Conservation (phyloP, 2,797 vertebrate genomes). For the Rousettus madagascariensis region DNA sequence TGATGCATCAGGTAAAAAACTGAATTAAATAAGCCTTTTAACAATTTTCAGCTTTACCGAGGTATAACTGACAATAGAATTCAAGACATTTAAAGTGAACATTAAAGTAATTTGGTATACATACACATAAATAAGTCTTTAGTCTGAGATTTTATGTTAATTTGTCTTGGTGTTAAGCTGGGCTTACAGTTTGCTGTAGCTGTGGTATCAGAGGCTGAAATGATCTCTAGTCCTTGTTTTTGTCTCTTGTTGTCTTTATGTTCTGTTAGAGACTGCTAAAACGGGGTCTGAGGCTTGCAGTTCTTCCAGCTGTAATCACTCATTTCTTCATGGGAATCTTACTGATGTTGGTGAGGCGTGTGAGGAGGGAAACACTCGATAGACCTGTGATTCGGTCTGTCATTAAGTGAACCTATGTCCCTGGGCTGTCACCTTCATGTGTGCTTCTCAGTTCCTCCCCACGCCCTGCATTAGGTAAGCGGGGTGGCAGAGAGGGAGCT, state of each 20-base stretch:
- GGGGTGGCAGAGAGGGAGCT: too few species aligned
- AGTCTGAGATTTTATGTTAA: background rate
- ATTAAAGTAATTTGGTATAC: background rate
- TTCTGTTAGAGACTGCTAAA: background rate
- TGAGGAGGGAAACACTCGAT: background rate
- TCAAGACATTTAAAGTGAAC: background rate
- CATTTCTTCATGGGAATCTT: background rate
- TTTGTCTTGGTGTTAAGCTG: background rate
- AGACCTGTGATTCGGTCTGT: background rate
- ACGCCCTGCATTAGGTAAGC: background rate
- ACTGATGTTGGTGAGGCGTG: background rate
- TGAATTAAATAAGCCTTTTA: background rate
- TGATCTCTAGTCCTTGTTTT: background rate
- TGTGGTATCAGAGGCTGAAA: background rate
- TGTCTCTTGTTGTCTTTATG: background rate
- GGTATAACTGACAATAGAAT: background rate
- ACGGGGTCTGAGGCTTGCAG: background rate
- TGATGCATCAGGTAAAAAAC: background rate
- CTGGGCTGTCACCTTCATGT: background rate
- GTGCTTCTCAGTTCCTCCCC: background rate
- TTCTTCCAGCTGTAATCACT: background rate
- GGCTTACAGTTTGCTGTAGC: background rate
- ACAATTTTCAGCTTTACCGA: background rate
- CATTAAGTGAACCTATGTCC: background rate
- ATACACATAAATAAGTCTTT: background rate